Conservation (phyloP, 2,888 invertebrate genomes). For the Spatulosminthurus flaviceps region DNA sequence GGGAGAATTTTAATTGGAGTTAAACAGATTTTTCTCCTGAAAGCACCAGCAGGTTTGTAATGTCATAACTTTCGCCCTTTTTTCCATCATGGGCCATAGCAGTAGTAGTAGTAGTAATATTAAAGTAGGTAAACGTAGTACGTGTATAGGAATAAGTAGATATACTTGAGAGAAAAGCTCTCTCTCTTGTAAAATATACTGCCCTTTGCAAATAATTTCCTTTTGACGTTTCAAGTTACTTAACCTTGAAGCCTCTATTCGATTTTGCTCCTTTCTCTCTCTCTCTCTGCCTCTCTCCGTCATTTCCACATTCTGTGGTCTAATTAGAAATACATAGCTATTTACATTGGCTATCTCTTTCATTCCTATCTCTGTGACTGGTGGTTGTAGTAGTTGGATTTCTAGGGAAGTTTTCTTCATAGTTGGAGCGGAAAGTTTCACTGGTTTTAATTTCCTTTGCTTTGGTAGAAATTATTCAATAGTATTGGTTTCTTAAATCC, state of each 20-base stretch:
- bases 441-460: too few species aligned
- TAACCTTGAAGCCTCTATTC: background rate
- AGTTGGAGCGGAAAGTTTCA: too few species aligned
- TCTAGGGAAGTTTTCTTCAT: too few species aligned
- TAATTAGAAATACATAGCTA: background rate
- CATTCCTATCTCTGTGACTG: too few species aligned
- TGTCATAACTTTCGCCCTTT: background rate
- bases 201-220: background rate
- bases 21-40: background rate
- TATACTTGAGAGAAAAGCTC: background rate
- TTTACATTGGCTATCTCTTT: too few species aligned
- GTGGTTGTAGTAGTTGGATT: too few species aligned
- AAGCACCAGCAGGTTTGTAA: constrained; percentile 1
- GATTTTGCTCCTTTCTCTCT: background rate
- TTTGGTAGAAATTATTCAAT: too few species aligned
- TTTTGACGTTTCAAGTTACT: constrained; percentile 14
- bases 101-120: background rate
- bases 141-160: background rate
- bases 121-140: background rate
- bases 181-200: too few species aligned
- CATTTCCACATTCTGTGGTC: background rate
- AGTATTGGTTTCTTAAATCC: too few species aligned
- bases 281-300: background rate
- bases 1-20: background rate
- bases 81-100: background rate